phyloP scores from a whole-genome alignment of 2,888 invertebrate genomes.

The Lasioglossum oenotherae region DNA sequence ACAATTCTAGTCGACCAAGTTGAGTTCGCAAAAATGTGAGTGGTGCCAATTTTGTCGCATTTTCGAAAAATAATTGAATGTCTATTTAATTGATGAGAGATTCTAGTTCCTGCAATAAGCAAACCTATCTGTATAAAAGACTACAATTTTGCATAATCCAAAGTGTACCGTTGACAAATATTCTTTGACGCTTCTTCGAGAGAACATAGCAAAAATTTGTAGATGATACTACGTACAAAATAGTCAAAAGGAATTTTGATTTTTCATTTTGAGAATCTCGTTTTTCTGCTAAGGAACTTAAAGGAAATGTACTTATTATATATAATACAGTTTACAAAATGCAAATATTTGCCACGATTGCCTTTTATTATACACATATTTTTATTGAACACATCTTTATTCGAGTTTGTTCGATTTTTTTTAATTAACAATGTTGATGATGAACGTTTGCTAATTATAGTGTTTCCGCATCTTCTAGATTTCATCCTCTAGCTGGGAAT shows the following conservation, averaged over 20 bases:
- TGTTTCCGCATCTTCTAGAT: not conserved
- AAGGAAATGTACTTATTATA: not conserved
- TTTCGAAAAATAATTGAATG: not conserved
- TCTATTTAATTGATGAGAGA: not conserved
- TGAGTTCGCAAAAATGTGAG: not conserved
- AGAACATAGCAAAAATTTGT: not conserved
- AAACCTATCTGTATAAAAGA: not conserved
- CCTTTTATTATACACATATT: not conserved
- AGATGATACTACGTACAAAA: conserved; percentile 4
- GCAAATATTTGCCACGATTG: not conserved
- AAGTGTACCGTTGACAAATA: not conserved
- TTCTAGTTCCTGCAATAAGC: not conserved
- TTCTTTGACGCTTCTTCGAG: not conserved
- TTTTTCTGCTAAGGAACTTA: not conserved
- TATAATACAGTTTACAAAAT: not conserved
- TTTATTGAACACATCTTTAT: conserved; percentile 36
- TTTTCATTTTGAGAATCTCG: not conserved
- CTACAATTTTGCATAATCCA: not conserved
- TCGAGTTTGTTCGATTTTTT: conserved; percentile 34
- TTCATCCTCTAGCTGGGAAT: not conserved
- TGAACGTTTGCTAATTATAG: conserved; percentile 41
- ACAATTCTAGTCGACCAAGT: conserved; percentile 22
- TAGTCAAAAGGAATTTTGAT: not conserved
- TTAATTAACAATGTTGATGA: conserved; percentile 14
- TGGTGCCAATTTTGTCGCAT: not conserved